Conservation (phyloP, 2,797 vertebrate species). For the Halcyon badia region DNA sequence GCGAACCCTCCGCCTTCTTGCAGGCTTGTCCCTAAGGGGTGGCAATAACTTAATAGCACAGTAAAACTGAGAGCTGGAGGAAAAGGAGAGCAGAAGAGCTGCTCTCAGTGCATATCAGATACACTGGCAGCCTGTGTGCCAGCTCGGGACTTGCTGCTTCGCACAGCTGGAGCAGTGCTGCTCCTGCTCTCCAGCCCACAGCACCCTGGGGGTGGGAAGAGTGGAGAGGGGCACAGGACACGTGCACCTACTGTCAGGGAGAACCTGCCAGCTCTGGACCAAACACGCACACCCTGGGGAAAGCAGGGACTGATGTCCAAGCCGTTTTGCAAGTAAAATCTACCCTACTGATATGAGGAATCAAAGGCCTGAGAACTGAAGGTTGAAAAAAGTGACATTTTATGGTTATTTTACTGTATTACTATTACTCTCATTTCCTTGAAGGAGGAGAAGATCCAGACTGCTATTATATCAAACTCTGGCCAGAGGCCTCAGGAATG, state of each 20-base stretch:
- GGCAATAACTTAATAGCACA: constrained; percentile 73
- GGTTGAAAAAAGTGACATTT: neutral
- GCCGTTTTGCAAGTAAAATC: neutral
- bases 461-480: neutral
- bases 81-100: constrained; percentile 32
- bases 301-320: neutral
- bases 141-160: neutral
- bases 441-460: neutral
- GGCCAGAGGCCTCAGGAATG: neutral
- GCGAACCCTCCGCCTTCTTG: constrained; percentile 72
- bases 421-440: neutral
- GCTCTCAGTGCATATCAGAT: neutral
- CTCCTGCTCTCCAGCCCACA: neutral
- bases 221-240: neutral
- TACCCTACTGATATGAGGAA: neutral
- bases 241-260: neutral
- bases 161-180: neutral
- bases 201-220: neutral
- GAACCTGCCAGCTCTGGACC: neutral
- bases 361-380: neutral
- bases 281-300: neutral
- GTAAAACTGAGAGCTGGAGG: constrained; percentile 25
- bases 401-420: neutral
- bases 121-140: neutral
- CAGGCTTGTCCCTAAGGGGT: constrained; percentile 76